phyloP scores from a whole-genome alignment of 1,140 invertebrate species.

The Polyergus mexicanus region DNA sequence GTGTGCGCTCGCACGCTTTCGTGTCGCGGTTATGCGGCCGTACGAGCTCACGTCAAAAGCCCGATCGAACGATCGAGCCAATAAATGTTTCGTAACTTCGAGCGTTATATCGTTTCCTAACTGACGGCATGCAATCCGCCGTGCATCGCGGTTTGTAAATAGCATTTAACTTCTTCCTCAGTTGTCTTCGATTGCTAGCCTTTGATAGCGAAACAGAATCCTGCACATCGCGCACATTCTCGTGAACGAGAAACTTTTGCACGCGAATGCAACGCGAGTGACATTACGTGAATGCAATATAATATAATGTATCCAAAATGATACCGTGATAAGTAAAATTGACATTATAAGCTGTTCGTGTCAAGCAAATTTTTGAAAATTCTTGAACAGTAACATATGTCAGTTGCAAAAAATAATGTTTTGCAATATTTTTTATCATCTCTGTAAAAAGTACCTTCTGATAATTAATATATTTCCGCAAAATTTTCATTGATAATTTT shows the following conservation, averaged over 20 bases:
- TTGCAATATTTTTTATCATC: neutral
- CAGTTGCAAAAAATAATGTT: neutral
- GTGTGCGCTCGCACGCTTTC: conserved; percentile 16
- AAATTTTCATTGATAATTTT: neutral
- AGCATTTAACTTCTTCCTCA: neutral
- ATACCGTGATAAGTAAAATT: conserved; percentile 3
- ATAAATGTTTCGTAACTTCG: conserved; percentile 57
- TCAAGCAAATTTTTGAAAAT: neutral
- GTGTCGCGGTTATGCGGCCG: conserved; percentile 29
- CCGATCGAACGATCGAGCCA: conserved; percentile 15
- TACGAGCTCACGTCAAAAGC: conserved; percentile 34
- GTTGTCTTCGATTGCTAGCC: neutral
- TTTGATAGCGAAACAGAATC: neutral
- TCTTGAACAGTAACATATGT: neutral
- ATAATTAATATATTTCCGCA: neutral
- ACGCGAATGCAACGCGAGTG: neutral
- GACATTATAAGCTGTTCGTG: too few relatives aligned
- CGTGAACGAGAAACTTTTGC: neutral
- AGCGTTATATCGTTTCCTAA: neutral
- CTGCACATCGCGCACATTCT: neutral
- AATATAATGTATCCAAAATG: neutral
- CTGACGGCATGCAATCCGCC: neutral
- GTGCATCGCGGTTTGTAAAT: conserved; percentile 22
- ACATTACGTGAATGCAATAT: neutral
- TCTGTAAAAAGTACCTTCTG: neutral